phyloP scores from a whole-genome alignment of 2,888 invertebrate species.

The Ormyrus rosae region DNA sequence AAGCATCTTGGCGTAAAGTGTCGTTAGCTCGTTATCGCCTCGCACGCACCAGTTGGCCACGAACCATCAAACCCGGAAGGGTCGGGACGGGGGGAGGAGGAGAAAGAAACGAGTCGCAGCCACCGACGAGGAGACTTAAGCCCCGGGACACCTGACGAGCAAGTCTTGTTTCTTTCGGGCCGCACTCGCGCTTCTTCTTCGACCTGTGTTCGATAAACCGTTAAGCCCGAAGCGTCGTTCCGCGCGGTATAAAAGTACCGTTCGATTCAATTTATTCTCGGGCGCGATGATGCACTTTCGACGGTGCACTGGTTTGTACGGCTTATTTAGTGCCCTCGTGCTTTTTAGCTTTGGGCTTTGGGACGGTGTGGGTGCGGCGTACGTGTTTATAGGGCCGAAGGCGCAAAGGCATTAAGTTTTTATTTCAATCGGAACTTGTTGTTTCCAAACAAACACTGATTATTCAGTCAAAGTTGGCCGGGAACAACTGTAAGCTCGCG shows the following conservation, averaged over 20 bases:
- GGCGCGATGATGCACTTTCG: not conserved
- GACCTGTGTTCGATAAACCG: slow-evolving; percentile 20
- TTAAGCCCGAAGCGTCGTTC: slow-evolving; percentile 14
- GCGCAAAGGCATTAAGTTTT: too few species aligned
- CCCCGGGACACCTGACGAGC: slow-evolving; percentile 2
- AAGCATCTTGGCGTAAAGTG: slow-evolving; percentile 54
- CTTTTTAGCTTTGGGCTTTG: too few species aligned
- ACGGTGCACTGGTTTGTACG: not conserved
- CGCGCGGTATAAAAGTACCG: slow-evolving; percentile 28
- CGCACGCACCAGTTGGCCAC: slow-evolving; percentile 56
- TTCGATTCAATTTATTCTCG: slow-evolving; percentile 31
- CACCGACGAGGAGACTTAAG: slow-evolving; percentile 1
- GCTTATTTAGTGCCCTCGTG: too few species aligned
- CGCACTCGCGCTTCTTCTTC: not conserved
- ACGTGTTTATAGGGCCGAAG: too few species aligned
- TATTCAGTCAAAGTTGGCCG: not conserved
- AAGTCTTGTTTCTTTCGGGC: slow-evolving; percentile 1
- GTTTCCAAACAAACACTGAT: not conserved
- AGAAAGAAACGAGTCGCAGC: not conserved
- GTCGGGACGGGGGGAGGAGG: not conserved
- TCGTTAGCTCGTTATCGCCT: slow-evolving; percentile 55
- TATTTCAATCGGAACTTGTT: not conserved
- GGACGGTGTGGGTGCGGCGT: too few species aligned
- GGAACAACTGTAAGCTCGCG: not conserved
- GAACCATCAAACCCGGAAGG: slow-evolving; percentile 33